Base-by-base conservation (phyloP, 1,140 invertebrate genomes). In the Pachyrhynchus sulphureomaculatus region DNA sequence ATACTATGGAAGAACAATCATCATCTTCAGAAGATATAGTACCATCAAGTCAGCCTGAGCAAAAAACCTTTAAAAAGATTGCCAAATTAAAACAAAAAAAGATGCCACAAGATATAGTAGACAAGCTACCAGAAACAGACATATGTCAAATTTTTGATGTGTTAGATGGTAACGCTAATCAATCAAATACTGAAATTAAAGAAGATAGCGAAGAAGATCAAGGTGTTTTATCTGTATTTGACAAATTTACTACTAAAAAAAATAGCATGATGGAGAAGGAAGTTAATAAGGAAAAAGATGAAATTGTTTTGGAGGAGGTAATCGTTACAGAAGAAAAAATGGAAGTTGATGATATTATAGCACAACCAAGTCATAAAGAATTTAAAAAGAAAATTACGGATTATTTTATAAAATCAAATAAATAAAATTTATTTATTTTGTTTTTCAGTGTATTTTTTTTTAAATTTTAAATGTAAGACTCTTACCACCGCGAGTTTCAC, bases 131-230 rank as follows among this genome's bases (percentile, higher is more conserved):
- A 8, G 49, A 64, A 58, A 66, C 32, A 18, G 65, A 72, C 36
- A 57, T 73, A 3, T 41, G 55, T 9, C 26, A 63, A 23, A 58
- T 73, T 21, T 68, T 73, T 13, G 67, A 67, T 62, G 51, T 60
- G 36, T 67, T 73, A 15, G 70, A 73, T 64, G 68, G 68, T 10
- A 65, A 63, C 33, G 47, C 34, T 1, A 49, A 44, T 23, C 56
- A 60, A 60, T 29, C 32, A 48, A 68, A 57, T 57, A n/a, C n/a
- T n/a, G n/a, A n/a, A n/a, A n/a, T n/a, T n/a, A n/a, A n/a, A n/a
- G n/a, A n/a, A n/a, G n/a, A n/a, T n/a, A 62, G 9, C 62, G 65
- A 29, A 62, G 65, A 58, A 57, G 39, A 12, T 44, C 52, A 54
- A 51, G 18, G 8, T 21, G 37, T 10, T 21, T 12, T 37, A 17